Base-by-base conservation (phyloP, 2,113 vertebrate genomes). In the Corydoras maculifer region DNA sequence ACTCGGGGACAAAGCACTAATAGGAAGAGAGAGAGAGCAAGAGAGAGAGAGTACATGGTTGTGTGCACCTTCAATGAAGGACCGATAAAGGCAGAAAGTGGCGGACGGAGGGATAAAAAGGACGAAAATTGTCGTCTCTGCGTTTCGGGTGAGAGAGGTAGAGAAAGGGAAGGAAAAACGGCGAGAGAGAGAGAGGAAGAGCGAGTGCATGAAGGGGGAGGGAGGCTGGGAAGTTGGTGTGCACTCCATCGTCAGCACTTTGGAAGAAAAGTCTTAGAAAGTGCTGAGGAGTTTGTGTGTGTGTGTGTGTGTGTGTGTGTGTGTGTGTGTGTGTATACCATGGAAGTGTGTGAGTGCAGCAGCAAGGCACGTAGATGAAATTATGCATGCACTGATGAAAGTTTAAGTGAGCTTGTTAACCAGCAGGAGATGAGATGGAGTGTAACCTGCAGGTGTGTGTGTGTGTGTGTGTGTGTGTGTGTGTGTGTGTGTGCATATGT, bases 211-310 rank as follows among this genome's bases (percentile, higher is more conserved):
- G 48, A 7, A 25, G 18, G 59, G 49, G n/a, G 29, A 57, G 48
- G 49, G 35, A 79, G 79, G 77, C 65, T 72, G 76, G 75, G 79
- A 84, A 82, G 80, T 86, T 70, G 62, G 58, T 62, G 58, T 67
- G 29, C 58, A 55, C 31, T 61, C 35, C 55, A 54, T 65, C 29
- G 53, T 76, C 69, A 76, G 74, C 63, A 71, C 43, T 77, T 77
- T 69, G 30, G 15, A 66, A 25, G 18, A 25, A 25, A 25, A 72
- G 59, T 62, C 58, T 68, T 10, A 58, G n/a, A 76, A 59, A 76
- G 68, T 66, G 62, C 61, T 61, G 74, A 76, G 69, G 59, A 29
- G 63, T 58, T 66, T 43, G 35, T 8, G 35, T 60, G 49, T 68
- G 8, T 51, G n/a, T 49, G 31, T 66, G 18, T 25, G 61, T 58